Evolutionary conservation across 2,888 invertebrate genomes (phyloP).

Genomic region (Labia minor): DNA sequence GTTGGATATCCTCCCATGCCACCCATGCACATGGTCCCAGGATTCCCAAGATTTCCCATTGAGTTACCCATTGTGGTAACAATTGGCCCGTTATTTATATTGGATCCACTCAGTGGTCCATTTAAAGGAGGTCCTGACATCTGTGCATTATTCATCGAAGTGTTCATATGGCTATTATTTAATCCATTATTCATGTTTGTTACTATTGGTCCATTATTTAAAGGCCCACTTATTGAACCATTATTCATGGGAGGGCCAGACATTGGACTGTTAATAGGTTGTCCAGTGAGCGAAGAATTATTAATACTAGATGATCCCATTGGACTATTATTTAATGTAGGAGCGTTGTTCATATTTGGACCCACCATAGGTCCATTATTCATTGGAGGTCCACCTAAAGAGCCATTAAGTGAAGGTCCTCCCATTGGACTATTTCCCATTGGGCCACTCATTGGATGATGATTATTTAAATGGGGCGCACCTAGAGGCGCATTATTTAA

Average conservation of each 20-base stretch:
- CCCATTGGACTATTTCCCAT: constrained; percentile 23
- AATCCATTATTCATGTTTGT: constrained; percentile 23
- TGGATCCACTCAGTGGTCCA: constrained; percentile 25
- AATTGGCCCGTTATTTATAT: constrained; percentile 29
- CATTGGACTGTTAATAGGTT: not conserved
- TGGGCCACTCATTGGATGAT: not conserved
- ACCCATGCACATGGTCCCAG: not conserved
- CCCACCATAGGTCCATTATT: constrained; percentile 18
- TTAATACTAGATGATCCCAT: not conserved
- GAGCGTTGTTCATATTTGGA: not conserved
- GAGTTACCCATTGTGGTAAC: constrained; percentile 20
- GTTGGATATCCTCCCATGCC: constrained; percentile 32
- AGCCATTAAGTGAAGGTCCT: constrained; percentile 29
- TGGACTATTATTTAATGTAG: constrained; percentile 22
- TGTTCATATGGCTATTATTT: constrained; percentile 24
- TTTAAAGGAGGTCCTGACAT: constrained; percentile 29
- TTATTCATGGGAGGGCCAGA: constrained; percentile 18
- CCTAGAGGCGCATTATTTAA: constrained; percentile 32
- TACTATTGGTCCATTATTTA: constrained; percentile 51
- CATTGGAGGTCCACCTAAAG: constrained; percentile 29
- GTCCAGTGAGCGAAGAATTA: not conserved
- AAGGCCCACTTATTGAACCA: constrained; percentile 30
- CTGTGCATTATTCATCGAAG: constrained; percentile 27
- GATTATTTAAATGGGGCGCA: constrained; percentile 27
- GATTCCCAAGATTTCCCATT: not conserved